Evolutionary conservation across 2,113 vertebrate species (phyloP).

Genomic region (Symphodus melops): DNA sequence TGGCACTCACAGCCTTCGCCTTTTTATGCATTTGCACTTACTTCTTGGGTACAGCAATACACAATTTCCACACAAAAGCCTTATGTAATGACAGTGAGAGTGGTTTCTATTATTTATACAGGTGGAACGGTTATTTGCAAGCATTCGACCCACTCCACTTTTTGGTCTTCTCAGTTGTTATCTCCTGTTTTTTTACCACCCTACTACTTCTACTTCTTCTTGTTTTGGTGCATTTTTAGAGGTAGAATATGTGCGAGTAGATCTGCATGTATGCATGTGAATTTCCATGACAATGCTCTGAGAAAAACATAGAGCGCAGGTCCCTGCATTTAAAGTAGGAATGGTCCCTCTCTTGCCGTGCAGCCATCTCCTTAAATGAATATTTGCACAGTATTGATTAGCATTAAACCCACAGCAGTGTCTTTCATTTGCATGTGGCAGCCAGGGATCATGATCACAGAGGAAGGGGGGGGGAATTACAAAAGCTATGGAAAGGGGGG

Average conservation of each 20-base stretch:
- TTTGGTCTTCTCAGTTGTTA: slow-evolving; percentile 49
- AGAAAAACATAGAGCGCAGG: slow-evolving; percentile 18
- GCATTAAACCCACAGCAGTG: slow-evolving; percentile 70
- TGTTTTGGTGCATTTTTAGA: slow-evolving; percentile 24
- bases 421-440: slow-evolving; percentile 73
- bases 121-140: slow-evolving; percentile 63
- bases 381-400: slow-evolving; percentile 79
- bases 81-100: slow-evolving; percentile 65
- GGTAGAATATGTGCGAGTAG: background rate
- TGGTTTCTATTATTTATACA: slow-evolving; percentile 73
- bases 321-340: slow-evolving; percentile 67
- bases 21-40: slow-evolving; percentile 71
- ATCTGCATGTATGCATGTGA: slow-evolving; percentile 17
- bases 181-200: slow-evolving; percentile 43
- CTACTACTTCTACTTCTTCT: slow-evolving; percentile 38
- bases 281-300: slow-evolving; percentile 22
- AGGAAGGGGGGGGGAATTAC: slow-evolving; percentile 9
- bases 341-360: slow-evolving; percentile 44
- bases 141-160: slow-evolving; percentile 44
- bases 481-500: slow-evolving; percentile 25
- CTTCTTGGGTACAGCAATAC: slow-evolving; percentile 45
- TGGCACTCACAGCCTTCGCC: slow-evolving; percentile 60
- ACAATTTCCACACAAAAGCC: slow-evolving; percentile 68
- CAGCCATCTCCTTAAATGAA: slow-evolving; percentile 69
- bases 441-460: slow-evolving; percentile 48